A percentile compares a stretch with the other conserved stretches of the same genome.
Evolutionary conservation across 2,797 vertebrate genomes (phyloP).

Genomic region (Margarornis squamiger): DNA sequence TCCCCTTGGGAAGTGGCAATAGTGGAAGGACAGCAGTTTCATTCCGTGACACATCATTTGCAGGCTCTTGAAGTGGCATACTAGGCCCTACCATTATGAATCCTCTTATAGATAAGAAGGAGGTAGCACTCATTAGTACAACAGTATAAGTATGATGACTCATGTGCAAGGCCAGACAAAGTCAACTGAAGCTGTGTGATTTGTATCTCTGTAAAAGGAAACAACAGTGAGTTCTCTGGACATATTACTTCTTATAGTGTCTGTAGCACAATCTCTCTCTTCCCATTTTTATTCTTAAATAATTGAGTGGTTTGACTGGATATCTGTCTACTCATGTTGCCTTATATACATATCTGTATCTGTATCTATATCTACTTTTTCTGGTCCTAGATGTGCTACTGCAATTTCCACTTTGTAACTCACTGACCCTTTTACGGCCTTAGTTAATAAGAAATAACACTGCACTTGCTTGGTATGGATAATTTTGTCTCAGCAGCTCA

Average conservation of each 20-base stretch:
- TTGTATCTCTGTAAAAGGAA: constrained; percentile 9
- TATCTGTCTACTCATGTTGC: constrained; percentile 13
- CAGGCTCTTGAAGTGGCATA: not conserved
- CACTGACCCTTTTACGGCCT: not conserved
- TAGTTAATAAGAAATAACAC: not conserved
- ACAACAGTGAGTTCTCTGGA: not conserved
- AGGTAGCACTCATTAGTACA: not conserved
- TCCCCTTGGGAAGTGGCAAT: not conserved
- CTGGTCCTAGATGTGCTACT: not conserved
- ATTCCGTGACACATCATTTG: not conserved
- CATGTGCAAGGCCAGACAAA: not conserved
- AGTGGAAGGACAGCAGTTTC: not conserved
- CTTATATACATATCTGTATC: not conserved
- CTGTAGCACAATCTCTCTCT: not conserved
- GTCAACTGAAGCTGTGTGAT: not conserved
- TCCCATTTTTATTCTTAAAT: constrained; percentile 5
- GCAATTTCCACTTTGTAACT: not conserved
- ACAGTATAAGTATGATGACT: not conserved
- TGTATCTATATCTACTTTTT: not conserved
- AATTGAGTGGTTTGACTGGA: constrained; percentile 16
- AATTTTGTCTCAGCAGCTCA: constrained; percentile 39
- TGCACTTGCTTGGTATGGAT: not conserved
- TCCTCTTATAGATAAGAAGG: not conserved
- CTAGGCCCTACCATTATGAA: not conserved
- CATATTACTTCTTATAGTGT: not conserved